phyloP scores from a whole-genome alignment of 2,888 invertebrate genomes.

The Pandemis cinnamomeana region DNA sequence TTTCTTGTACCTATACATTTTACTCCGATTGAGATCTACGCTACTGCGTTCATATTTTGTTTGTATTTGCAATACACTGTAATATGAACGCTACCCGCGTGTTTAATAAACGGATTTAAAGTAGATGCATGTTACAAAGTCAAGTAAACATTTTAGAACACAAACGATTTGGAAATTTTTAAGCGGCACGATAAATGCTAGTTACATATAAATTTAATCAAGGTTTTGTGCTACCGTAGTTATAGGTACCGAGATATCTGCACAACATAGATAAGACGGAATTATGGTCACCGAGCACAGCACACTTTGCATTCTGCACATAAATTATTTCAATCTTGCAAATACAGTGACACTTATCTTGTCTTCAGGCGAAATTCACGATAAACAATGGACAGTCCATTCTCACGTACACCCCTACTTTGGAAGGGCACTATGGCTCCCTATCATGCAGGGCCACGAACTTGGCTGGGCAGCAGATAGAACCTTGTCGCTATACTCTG shows the following conservation, averaged over 20 bases:
- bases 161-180: background rate
- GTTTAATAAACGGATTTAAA: background rate
- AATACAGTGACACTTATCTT: constrained; percentile 35
- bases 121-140: background rate
- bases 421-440: constrained; percentile 90
- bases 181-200: background rate
- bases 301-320: constrained; percentile 7
- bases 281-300: constrained; percentile 11
- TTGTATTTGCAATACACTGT: no score
- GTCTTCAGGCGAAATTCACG: constrained; percentile 81
- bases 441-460: constrained; percentile 90
- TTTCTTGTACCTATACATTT: no score
- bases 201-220: background rate
- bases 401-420: constrained; percentile 90
- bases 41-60: no score
- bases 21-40: no score
- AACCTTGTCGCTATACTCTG: constrained; percentile 90
- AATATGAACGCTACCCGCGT: no score
- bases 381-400: constrained; percentile 85
- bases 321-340: constrained; percentile 9
- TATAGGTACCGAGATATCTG: constrained; percentile 1
- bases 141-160: background rate
- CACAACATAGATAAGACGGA: constrained; percentile 7
- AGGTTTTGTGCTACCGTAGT: background rate
- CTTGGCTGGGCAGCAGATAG: constrained; percentile 88